Percentiles rank a stretch among this genome's conserved stretches.
phyloP scores from a whole-genome alignment of 2,113 vertebrate species.

The Channa argus region DNA sequence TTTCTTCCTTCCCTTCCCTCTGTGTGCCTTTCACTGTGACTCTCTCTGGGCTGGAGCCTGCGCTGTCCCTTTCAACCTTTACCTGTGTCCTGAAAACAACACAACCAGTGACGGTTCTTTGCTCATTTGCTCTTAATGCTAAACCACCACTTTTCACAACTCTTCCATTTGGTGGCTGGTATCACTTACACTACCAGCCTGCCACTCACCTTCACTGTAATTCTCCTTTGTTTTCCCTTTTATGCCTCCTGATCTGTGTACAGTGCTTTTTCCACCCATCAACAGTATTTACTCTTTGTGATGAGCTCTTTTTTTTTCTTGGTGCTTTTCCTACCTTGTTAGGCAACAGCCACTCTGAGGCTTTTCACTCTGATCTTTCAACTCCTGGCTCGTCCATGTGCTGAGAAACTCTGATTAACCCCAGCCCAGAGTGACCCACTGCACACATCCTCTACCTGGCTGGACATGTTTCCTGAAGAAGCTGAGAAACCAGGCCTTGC shows the following conservation, averaged over 20 bases:
- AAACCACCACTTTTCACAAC: conserved; percentile 12
- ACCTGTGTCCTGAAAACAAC: conserved; percentile 22
- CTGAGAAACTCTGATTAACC: conserved; percentile 43
- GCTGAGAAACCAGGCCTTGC: conserved; percentile 34
- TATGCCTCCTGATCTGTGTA: conserved; percentile 32
- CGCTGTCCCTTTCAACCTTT: conserved; percentile 3
- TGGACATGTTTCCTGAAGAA: conserved; percentile 61
- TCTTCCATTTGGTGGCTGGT: neutral
- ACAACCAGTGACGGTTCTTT: conserved; percentile 18
- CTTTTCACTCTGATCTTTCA: conserved; percentile 61
- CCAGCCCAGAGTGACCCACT: conserved; percentile 27
- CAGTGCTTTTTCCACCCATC: conserved; percentile 9
- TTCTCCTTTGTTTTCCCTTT: conserved; percentile 14
- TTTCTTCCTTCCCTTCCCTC: conserved; percentile 47
- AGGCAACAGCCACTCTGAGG: conserved; percentile 78
- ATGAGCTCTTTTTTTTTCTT: conserved; percentile 56
- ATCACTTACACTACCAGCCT: conserved; percentile 20
- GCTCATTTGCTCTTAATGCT: conserved; percentile 4
- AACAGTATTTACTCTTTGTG: conserved; percentile 42
- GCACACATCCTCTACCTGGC: conserved; percentile 56
- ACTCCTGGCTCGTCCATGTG: conserved; percentile 42
- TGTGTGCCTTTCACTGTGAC: conserved; percentile 77
- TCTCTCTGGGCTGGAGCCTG: conserved; percentile 47
- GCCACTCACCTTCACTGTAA: conserved; percentile 26
- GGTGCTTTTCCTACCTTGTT: conserved; percentile 69